Evolutionary conservation across 2,888 invertebrate genomes (phyloP).

Genomic region (Sminthurinus aureus): DNA sequence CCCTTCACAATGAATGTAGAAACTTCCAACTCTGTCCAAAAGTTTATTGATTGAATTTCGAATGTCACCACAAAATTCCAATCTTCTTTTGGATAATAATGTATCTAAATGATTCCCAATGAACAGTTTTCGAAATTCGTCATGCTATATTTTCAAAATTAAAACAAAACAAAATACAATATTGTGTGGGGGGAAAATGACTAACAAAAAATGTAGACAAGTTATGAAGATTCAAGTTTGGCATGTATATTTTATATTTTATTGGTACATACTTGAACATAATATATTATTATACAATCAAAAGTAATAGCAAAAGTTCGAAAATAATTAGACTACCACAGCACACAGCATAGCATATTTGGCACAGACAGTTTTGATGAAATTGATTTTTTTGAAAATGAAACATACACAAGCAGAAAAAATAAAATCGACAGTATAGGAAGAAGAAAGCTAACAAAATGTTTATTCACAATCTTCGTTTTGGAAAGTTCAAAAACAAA

Average conservation of each 20-base stretch:
- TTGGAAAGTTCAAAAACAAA: too few relatives aligned
- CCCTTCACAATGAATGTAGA: conserved; percentile 43
- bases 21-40: conserved; percentile 42
- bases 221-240: too few relatives aligned
- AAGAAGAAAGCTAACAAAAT: conserved; percentile 20
- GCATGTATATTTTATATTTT: too few relatives aligned
- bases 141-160: conserved; percentile 43
- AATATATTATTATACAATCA: too few relatives aligned
- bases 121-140: conserved; percentile 49
- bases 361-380: background rate
- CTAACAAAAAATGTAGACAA: too few relatives aligned
- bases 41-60: conserved; percentile 46
- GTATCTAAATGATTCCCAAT: conserved; percentile 47
- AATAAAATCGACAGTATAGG: background rate
- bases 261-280: too few relatives aligned
- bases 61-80: conserved; percentile 43
- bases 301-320: too few relatives aligned
- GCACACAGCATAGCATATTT: background rate
- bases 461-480: too few relatives aligned
- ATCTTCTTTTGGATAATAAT: conserved; percentile 44
- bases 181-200: too few relatives aligned
- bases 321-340: too few relatives aligned
- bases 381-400: background rate
- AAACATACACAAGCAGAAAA: background rate
- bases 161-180: too few relatives aligned